Conservation (phyloP, 2,113 vertebrate species). For the Pollimyrus isidori region DNA sequence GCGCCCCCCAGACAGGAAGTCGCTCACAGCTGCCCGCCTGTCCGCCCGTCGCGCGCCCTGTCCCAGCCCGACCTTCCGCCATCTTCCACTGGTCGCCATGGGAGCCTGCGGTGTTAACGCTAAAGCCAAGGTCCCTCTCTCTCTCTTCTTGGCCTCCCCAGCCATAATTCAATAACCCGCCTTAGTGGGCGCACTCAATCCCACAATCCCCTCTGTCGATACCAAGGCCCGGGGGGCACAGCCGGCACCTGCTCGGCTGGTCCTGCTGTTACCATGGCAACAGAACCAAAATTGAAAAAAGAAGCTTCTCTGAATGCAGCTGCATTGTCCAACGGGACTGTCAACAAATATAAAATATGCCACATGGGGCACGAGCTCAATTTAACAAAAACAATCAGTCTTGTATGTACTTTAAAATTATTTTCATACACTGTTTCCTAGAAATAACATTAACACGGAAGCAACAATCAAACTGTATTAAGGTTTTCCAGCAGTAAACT, state of each 20-base stretch:
- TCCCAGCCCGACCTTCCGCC: background rate
- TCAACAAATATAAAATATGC: background rate
- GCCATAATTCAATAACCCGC: slow-evolving; percentile 12
- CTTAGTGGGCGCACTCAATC: background rate
- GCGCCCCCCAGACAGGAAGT: background rate
- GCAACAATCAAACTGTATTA: background rate
- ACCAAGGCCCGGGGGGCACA: background rate
- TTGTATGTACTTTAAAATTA: background rate
- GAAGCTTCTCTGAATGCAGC: background rate
- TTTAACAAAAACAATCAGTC: background rate
- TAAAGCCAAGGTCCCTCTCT: background rate
- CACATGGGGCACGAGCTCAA: background rate
- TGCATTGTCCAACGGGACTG: background rate
- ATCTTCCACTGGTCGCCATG: background rate
- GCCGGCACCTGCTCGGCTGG: background rate
- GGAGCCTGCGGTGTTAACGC: background rate
- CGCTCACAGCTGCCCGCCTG: background rate
- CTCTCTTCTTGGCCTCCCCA: background rate
- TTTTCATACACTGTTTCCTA: background rate
- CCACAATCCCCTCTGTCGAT: slow-evolving; percentile 8
- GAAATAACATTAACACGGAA: background rate
- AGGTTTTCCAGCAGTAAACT: background rate
- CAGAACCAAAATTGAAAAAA: background rate
- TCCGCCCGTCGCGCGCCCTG: background rate
- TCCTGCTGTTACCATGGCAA: slow-evolving; percentile 19